Evolutionary conservation across 2,888 invertebrate species (phyloP).

Genomic region (Apeira syringaria): DNA sequence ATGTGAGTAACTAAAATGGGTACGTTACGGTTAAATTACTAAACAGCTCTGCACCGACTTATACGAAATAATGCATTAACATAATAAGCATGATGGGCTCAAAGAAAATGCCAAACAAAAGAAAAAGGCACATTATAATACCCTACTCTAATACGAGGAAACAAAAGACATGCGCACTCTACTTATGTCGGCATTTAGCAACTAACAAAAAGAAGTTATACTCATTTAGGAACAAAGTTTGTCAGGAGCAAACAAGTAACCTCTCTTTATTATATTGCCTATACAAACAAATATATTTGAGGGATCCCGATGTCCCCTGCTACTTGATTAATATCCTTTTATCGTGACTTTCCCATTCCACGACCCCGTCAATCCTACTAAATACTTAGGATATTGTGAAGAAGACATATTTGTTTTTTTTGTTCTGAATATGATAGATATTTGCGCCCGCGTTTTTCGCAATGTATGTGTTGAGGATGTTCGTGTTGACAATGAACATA

Average conservation of each 20-base stretch:
- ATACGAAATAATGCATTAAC: slow-evolving; percentile 4
- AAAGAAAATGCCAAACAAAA: slow-evolving; percentile 15
- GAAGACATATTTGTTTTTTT: too few species aligned
- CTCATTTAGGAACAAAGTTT: slow-evolving; percentile 53
- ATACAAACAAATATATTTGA: slow-evolving; percentile 46
- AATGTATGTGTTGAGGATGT: too few species aligned
- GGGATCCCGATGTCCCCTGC: slow-evolving; percentile 25
- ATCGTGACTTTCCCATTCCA: slow-evolving; percentile 6
- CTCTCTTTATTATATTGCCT: slow-evolving; percentile 55
- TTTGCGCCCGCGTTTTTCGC: too few species aligned
- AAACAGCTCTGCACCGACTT: too few species aligned
- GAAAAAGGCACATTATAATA: slow-evolving; percentile 20
- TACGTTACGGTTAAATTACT: too few species aligned
- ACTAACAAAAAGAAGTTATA: slow-evolving; percentile 42
- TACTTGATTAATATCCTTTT: slow-evolving; percentile 27
- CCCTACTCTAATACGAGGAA: slow-evolving; percentile 18
- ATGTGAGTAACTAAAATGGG: too few species aligned
- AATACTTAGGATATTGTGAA: neutral
- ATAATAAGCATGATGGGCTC: slow-evolving; percentile 11
- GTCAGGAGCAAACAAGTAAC: slow-evolving; percentile 50
- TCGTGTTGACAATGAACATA: too few species aligned
- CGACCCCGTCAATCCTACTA: neutral
- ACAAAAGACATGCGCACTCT: slow-evolving; percentile 18
- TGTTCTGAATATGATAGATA: too few species aligned
- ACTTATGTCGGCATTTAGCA: slow-evolving; percentile 22